Base-by-base conservation (phyloP, 1,140 invertebrate species). In the Leptinotarsa texana region DNA sequence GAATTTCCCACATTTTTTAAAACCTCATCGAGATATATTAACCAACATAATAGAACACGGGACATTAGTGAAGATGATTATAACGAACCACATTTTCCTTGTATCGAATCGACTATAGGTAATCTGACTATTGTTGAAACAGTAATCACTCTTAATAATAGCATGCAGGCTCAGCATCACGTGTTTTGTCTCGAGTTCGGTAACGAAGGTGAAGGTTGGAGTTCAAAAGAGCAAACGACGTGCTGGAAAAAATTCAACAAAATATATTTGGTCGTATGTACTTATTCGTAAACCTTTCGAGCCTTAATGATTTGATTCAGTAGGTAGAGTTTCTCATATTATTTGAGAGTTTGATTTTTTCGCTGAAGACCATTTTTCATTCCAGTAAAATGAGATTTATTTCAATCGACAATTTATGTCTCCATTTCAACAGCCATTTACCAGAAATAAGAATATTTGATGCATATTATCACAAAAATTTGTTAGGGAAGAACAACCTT, bases 71-170 rank as follows among this genome's bases (percentile, higher is more conserved):
- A 57, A 17, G 51, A 57, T 57, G 51, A 57, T 17, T n/a, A 57
- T 57, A 57, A 57, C 51, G n/a, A 57, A 57, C 51, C 51, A 57
- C 51, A 57, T 57, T 57, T 57, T 57, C 51, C 2, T 57, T 57
- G 51, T 57, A 57, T 6, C 51, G 51, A 57, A 57, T 57, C 17
- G 17, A 18, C 15, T 57, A 57, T 57, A 57, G 51, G 51, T 57
- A 57, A 57, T 57, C 15, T 18, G 51, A 57, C 51, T 15, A 57
- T 57, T 57, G 51, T 57, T 57, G 51, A 13, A 57, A 57, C 15
- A 15, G 51, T 57, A 57, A 57, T 57, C 51, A 57, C 51, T 57
- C 51, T 57, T 57, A 57, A 15, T 57, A 57, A 57, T 57, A 57
- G 51, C 51, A 57, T 57, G 51, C 51, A 57, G 51, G 0, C 51